Evolutionary conservation across 2,888 invertebrate genomes (phyloP).

Genomic region (Scaptomyza polygonia): DNA sequence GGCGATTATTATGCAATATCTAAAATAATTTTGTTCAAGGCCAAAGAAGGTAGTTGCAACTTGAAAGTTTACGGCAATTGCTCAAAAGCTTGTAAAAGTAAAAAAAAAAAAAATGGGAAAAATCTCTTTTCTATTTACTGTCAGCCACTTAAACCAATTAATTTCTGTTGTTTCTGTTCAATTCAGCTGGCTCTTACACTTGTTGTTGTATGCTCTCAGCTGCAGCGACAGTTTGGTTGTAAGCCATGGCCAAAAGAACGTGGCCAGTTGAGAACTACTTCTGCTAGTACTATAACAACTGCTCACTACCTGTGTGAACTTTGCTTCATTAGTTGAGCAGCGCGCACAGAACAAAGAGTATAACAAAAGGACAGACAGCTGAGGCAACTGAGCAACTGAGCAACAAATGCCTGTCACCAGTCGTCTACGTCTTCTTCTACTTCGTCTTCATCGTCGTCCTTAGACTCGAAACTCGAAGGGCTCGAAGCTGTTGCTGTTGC

Average conservation of each 20-base stretch:
- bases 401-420: conserved; percentile 70
- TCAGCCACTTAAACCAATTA: conserved; percentile 66
- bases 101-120: conserved; percentile 19
- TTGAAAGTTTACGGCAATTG: conserved; percentile 17
- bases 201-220: conserved; percentile 51
- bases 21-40: not conserved
- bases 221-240: conserved; percentile 34
- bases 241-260: conserved; percentile 35
- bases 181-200: conserved; percentile 46
- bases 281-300: too few relatives aligned
- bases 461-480: conserved; percentile 52
- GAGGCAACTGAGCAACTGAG: conserved; percentile 57
- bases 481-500: conserved; percentile 35
- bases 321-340: conserved; percentile 65
- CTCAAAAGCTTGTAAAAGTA: conserved; percentile 4
- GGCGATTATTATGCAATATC: too few relatives aligned
- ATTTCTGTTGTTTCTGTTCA: conserved; percentile 58
- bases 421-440: conserved; percentile 6
- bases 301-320: conserved; percentile 67
- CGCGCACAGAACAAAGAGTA: conserved; percentile 12
- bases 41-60: not conserved
- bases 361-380: conserved; percentile 15
- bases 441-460: conserved; percentile 1
- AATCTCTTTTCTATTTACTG: conserved; percentile 62
- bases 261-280: not conserved